Evolutionary conservation across 2,113 vertebrate genomes (phyloP), one percentile per base, ranked within the genome.

Genomic region (Ivindomyrus marchei): DNA sequence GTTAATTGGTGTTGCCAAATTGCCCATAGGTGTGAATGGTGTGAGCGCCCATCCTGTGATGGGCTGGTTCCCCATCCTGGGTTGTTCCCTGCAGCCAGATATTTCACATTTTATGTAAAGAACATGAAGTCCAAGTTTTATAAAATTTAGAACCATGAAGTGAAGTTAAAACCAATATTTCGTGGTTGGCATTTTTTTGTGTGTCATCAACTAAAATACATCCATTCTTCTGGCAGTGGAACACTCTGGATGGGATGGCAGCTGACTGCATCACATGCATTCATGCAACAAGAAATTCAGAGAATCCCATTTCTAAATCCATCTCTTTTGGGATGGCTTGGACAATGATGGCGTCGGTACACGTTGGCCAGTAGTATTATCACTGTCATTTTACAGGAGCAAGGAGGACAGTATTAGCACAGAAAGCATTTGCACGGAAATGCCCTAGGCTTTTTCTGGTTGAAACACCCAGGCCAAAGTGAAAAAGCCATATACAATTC

Each of bases 381-480:
- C 13, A 80, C 36, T 80, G 36, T 80, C 17, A 80, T 80, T 42
- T 80, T 42, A 17, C 36, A 2, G 15, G 13, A 42, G 36, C 36
- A 80, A 80, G 36, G 36, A 80, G 31, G 74, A 77, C 13, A 19
- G 93, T 90, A 93, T 50, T 8, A 92, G 92, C 62, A 70, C n/a
- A 70, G 27, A 31, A 13, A 31, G n/a, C 70, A 88, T 90, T 70
- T 1, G 84, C 74, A 39, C 88, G 89, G 92, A 93, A 93, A 91
- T 93, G 93, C 94, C 94, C 92, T 93, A 90, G 92, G 92, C 94
- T 93, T 93, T 95, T 93, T 93, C 93, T 94, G 92, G 46, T 92
- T 92, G 70, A 94, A 94, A 92, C 17, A 17, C 4, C 1, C 53
- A 56, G 53, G 53, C 53, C 53, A 56, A 56, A 56, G 53, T 56